phyloP scores from a whole-genome alignment of 92 coral and sea anemone genomes.

The Meandrina meandrites region DNA sequence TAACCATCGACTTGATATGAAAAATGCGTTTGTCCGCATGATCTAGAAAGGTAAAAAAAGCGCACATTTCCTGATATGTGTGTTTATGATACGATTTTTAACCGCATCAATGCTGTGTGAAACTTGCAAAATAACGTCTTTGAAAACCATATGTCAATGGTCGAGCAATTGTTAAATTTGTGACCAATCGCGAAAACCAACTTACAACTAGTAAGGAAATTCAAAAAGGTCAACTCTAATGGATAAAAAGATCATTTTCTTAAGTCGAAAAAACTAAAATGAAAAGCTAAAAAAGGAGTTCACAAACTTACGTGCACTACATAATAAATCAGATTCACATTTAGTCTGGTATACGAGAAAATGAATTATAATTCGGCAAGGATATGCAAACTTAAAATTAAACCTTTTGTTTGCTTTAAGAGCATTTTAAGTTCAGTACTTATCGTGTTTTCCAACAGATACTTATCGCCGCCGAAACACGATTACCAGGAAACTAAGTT shows the following conservation, averaged over 20 bases:
- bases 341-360: neutral
- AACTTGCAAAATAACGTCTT: neutral
- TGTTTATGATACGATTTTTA: no score
- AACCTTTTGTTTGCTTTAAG: constrained; percentile 18
- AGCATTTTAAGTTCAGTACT: constrained; percentile 9
- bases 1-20: no score
- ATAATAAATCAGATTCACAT: neutral
- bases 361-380: neutral
- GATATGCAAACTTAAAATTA: neutral
- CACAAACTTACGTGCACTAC: neutral
- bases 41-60: no score
- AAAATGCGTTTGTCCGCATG: no score
- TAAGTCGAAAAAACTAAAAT: neutral
- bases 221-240: no score
- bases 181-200: neutral
- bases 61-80: neutral
- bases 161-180: no score
- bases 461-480: neutral
- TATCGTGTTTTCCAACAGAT: neutral
- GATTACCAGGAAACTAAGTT: neutral
- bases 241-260: neutral
- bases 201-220: neutral
- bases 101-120: neutral
- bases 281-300: neutral
- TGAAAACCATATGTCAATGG: neutral